Conservation (phyloP, 2,888 invertebrate species). For the Aricia artaxerxes region DNA sequence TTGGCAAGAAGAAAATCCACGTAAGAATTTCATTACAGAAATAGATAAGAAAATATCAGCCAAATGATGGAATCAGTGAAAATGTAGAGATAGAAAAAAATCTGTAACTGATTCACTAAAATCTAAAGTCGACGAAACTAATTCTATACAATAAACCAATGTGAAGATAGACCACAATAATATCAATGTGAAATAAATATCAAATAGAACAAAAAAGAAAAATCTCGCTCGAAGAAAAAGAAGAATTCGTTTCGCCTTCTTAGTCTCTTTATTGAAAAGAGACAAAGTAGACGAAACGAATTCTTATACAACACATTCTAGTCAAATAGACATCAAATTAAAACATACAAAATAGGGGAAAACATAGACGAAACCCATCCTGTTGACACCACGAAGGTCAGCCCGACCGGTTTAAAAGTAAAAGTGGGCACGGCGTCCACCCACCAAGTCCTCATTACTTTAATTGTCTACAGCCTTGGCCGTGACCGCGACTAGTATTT, state of each 20-base stretch:
- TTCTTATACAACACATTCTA: too few species aligned
- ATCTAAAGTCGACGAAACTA: too few species aligned
- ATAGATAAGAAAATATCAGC: background rate
- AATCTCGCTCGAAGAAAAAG: too few species aligned
- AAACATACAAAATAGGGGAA: background rate
- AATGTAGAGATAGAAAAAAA: background rate
- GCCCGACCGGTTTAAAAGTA: conserved; percentile 73
- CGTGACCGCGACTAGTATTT: conserved; percentile 77
- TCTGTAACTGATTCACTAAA: too few species aligned
- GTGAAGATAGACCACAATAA: too few species aligned
- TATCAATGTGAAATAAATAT: too few species aligned
- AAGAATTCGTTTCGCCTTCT: too few species aligned
- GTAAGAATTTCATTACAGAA: background rate
- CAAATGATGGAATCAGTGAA: background rate
- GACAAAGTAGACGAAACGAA: too few species aligned
- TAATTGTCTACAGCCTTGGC: conserved; percentile 75
- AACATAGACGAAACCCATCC: conserved; percentile 33
- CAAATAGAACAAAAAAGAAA: too few species aligned
- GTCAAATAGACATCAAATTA: background rate
- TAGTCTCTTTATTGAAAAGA: too few species aligned
- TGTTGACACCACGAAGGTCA: conserved; percentile 60
- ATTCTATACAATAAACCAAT: too few species aligned
- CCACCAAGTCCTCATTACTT: conserved; percentile 77
- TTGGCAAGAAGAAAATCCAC: background rate
- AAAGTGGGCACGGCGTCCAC: conserved; percentile 73